These are phyloP conservation scores for Melanerpes formicivorus DNA, from an alignment of 2,113 vertebrate genomes.

Conservation along the genomic window DNA sequence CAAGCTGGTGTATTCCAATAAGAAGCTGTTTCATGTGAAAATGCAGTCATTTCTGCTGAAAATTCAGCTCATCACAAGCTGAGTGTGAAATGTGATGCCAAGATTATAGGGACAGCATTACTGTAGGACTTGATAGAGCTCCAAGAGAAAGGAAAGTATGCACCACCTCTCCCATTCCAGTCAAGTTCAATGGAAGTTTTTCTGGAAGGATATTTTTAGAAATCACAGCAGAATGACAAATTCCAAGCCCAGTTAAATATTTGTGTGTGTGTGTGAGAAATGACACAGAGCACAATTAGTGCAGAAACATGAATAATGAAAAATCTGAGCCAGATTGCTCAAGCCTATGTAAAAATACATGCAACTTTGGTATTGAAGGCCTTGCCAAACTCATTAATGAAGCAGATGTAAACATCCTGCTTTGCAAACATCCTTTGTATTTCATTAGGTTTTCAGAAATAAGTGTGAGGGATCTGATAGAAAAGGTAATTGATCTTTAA, in stretches of 20 bases:
- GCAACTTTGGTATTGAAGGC: background rate
- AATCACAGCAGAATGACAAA: background rate
- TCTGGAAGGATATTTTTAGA: background rate
- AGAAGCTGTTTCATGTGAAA: background rate
- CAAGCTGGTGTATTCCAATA: background rate
- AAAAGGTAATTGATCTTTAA: conserved; percentile 15
- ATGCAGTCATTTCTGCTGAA: background rate
- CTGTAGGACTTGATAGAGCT: background rate
- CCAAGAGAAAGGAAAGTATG: background rate
- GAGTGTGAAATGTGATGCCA: background rate
- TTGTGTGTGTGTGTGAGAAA: background rate
- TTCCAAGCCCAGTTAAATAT: background rate
- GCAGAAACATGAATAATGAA: background rate
- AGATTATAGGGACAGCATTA: background rate
- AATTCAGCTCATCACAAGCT: background rate
- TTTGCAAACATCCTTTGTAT: background rate
- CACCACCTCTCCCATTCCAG: background rate
- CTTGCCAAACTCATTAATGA: conserved; percentile 39
- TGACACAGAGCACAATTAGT: background rate
- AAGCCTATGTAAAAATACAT: background rate
- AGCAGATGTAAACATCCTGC: background rate
- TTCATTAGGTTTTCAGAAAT: conserved; percentile 24
- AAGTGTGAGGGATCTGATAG: background rate
- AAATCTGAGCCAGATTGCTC: background rate
- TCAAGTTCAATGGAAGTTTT: background rate